Conservation (phyloP, 1,140 invertebrate species). For the Brachystomella parvula region DNA sequence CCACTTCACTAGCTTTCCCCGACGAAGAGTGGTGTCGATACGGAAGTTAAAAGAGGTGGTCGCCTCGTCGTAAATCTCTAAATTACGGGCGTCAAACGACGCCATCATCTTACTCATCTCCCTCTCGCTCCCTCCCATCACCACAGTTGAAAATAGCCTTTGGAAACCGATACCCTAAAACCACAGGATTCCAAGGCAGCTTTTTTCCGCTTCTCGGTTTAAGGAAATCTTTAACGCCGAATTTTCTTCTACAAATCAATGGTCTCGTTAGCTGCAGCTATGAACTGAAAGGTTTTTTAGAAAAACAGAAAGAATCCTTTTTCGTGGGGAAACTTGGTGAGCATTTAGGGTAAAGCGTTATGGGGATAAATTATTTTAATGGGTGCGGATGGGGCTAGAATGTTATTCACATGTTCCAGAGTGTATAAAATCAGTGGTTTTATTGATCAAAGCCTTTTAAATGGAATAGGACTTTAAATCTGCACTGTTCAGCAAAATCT, state of each 20-base stretch:
- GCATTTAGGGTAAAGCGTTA: background rate
- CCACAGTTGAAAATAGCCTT: background rate
- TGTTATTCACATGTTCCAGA: background rate
- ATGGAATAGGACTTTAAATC: background rate
- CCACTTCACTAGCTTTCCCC: background rate
- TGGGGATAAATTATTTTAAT: background rate
- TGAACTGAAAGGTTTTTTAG: background rate
- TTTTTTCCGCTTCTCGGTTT: background rate
- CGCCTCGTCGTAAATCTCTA: slow-evolving; percentile 24
- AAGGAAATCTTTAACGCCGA: background rate
- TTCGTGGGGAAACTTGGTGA: background rate
- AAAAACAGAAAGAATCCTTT: background rate
- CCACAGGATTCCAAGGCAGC: background rate
- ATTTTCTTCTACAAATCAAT: background rate
- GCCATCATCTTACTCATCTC: slow-evolving; percentile 24
- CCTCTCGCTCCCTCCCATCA: background rate
- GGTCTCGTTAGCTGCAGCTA: too few relatives aligned
- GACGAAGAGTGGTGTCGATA: slow-evolving; percentile 1
- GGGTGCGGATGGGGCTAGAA: background rate
- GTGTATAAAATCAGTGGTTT: slow-evolving; percentile 9
- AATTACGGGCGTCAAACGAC: slow-evolving; percentile 28
- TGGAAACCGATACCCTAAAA: background rate
- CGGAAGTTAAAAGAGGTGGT: slow-evolving; percentile 17
- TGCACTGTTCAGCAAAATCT: background rate
- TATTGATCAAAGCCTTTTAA: slow-evolving; percentile 13